Evolutionary conservation across 2,113 vertebrate genomes (phyloP).

Genomic region (Penelope pileata): DNA sequence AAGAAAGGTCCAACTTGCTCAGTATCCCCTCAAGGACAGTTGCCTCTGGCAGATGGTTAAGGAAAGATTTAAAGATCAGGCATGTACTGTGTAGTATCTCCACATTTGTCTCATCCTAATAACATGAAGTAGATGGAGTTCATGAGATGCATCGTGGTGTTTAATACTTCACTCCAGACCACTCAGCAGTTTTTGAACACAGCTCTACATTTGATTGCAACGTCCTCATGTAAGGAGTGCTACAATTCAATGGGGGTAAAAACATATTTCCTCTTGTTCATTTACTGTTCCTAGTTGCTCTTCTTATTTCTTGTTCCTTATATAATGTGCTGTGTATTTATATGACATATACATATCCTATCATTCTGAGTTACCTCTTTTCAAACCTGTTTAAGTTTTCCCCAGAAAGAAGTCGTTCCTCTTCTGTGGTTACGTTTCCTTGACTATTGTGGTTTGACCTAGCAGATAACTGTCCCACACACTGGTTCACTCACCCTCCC

Average conservation of each 20-base stretch:
- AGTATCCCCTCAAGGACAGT: background rate
- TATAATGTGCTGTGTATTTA: background rate
- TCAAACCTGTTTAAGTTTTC: background rate
- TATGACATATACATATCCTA: background rate
- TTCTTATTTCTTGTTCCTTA: background rate
- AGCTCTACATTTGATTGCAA: background rate
- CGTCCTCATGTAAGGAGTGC: background rate
- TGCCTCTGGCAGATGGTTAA: background rate
- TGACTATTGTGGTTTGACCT: too few species aligned
- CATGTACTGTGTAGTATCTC: background rate
- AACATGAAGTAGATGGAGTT: background rate
- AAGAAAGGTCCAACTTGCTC: background rate
- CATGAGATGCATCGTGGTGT: background rate
- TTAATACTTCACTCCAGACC: background rate
- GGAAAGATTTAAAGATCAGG: background rate
- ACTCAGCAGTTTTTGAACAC: background rate
- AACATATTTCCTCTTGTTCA: background rate
- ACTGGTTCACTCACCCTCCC: too few species aligned
- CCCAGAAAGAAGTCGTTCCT: background rate
- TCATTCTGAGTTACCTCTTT: background rate
- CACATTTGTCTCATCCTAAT: background rate
- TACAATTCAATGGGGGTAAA: background rate
- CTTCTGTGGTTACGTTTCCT: background rate
- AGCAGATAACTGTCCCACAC: too few species aligned
- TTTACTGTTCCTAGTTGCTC: background rate